Evolutionary conservation across 2,797 vertebrate genomes (phyloP).

Genomic region (Squalus acanthias): DNA sequence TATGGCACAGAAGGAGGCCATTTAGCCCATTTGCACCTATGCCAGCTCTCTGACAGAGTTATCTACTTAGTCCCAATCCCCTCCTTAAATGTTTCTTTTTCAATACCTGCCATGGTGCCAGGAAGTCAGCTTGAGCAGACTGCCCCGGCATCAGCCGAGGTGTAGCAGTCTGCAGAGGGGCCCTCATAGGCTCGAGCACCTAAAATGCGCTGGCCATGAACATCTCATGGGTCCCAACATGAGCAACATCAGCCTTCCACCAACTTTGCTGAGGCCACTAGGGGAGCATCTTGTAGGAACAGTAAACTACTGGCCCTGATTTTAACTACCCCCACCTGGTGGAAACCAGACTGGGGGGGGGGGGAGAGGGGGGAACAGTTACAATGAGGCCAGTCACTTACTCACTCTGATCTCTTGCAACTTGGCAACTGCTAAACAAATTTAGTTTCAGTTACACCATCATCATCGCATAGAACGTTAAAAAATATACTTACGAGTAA

Average conservation of each 20-base stretch:
- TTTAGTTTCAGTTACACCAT: neutral
- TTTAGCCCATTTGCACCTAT: neutral
- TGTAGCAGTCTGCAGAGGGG: neutral
- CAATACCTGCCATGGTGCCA: neutral
- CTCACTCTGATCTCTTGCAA: neutral
- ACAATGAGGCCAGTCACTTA: neutral
- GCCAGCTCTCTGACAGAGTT: neutral
- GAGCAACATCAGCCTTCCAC: neutral
- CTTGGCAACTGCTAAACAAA: neutral
- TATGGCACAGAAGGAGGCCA: neutral
- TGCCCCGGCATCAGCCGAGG: neutral
- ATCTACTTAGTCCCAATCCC: too few species aligned
- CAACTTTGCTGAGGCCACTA: neutral
- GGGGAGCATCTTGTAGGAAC: neutral
- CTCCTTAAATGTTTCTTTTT: neutral
- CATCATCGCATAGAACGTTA: too few species aligned
- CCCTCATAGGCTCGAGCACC: neutral
- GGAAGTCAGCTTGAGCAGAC: neutral
- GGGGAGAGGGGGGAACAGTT: neutral
- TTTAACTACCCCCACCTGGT: neutral
- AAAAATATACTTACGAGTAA: constrained; percentile 74
- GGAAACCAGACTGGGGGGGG: neutral
- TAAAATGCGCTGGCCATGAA: neutral
- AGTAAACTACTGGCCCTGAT: neutral
- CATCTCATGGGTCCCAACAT: neutral